Percentiles rank a stretch among this genome's conserved stretches.
phyloP scores from a whole-genome alignment of 2,888 invertebrate genomes.

The Cremastinae sp. region DNA sequence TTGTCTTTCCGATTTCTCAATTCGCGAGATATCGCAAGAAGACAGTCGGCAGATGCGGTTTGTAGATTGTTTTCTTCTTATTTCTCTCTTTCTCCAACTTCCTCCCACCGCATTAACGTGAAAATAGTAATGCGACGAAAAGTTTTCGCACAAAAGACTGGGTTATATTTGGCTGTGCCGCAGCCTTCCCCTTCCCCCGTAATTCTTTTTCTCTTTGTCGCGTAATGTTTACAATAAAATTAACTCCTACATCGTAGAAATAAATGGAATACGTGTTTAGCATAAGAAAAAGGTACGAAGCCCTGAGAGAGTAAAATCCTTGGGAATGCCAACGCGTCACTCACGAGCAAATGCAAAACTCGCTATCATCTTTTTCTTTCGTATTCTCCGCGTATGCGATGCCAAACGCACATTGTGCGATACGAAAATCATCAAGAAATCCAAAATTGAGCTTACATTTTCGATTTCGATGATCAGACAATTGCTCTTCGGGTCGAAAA shows the following conservation, averaged over 20 bases:
- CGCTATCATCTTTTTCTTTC: no score
- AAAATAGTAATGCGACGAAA: constrained; percentile 7
- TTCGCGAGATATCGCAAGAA: no score
- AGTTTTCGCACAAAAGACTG: constrained; percentile 8
- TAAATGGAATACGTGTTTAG: constrained; percentile 69
- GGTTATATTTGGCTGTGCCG: constrained; percentile 38
- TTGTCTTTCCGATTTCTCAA: no score
- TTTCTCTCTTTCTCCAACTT: neutral
- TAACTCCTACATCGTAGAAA: constrained; percentile 70
- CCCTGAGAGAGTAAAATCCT: constrained; percentile 60
- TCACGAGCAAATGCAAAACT: constrained; percentile 1
- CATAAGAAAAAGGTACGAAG: constrained; percentile 65
- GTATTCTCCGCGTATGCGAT: no score
- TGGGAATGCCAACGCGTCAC: constrained; percentile 61
- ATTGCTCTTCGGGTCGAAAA: no score
- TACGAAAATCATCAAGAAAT: no score
- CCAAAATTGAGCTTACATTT: no score
- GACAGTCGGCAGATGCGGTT: no score
- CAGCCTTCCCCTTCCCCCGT: neutral
- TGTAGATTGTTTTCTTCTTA: constrained; percentile 3
- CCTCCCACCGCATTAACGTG: neutral
- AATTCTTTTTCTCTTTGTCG: constrained; percentile 61
- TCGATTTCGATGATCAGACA: no score
- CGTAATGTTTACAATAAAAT: constrained; percentile 72
- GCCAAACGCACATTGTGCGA: no score